Conservation (phyloP, 1,140 invertebrate species). For the Whitmania pigra region DNA sequence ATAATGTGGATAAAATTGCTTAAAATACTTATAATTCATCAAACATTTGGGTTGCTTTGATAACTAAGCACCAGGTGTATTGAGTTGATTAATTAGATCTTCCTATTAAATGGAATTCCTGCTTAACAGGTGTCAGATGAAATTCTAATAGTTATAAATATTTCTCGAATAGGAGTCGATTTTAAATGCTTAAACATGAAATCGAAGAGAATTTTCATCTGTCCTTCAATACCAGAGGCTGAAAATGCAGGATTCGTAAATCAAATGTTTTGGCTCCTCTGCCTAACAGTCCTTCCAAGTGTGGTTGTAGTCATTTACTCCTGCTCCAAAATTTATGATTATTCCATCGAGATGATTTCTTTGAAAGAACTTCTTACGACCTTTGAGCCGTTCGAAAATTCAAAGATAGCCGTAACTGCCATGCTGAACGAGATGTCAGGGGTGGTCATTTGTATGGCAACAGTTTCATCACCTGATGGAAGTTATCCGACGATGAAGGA, state of each 20-base stretch:
- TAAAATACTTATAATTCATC: too few species aligned
- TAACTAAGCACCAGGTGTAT: too few species aligned
- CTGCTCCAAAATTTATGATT: neutral
- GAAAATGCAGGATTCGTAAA: neutral
- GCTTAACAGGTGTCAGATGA: too few species aligned
- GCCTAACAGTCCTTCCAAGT: slow-evolving; percentile 5
- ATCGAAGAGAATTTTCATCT: too few species aligned
- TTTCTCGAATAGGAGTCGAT: too few species aligned
- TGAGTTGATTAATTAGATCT: too few species aligned
- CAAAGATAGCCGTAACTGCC: neutral
- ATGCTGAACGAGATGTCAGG: slow-evolving; percentile 7
- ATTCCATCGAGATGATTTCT: neutral
- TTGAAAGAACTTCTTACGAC: neutral
- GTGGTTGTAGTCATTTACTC: neutral
- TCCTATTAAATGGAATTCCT: too few species aligned
- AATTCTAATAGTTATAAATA: too few species aligned
- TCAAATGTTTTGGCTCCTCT: neutral
- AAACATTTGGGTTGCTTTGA: too few species aligned
- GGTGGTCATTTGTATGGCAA: neutral
- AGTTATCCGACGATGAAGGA: neutral
- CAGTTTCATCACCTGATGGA: neutral
- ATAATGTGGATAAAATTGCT: too few species aligned
- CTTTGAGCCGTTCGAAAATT: neutral
- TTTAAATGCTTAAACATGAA: too few species aligned
- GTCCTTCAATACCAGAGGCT: neutral